Evolutionary conservation across 2,888 invertebrate species (phyloP).

Genomic region (Torymus tubicola): DNA sequence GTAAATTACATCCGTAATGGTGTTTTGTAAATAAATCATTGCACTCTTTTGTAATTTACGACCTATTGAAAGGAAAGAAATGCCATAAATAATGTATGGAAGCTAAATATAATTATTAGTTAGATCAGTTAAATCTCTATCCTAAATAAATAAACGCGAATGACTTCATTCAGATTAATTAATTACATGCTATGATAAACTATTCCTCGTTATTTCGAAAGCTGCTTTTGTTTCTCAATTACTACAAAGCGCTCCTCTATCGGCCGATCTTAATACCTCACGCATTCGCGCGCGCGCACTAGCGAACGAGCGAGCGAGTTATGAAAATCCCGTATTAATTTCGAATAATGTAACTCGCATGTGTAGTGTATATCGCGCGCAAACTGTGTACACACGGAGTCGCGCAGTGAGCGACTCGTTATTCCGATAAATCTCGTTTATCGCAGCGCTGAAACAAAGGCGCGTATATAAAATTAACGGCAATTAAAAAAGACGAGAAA

Average conservation of each 20-base stretch:
- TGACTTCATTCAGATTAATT: background rate
- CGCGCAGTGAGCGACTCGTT: too few species aligned
- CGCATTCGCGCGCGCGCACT: background rate
- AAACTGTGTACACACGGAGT: too few species aligned
- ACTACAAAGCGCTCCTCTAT: background rate
- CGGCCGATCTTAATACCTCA: conserved; percentile 10
- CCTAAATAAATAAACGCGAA: background rate
- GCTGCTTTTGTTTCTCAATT: conserved; percentile 5
- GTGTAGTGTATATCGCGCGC: too few species aligned
- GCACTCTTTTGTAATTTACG: too few species aligned
- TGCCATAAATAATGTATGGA: too few species aligned
- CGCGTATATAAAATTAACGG: background rate
- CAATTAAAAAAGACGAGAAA: conserved; percentile 7
- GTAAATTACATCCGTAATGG: too few species aligned
- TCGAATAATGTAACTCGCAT: conserved; percentile 7
- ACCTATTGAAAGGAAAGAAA: too few species aligned
- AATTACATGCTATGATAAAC: background rate
- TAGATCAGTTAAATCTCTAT: too few species aligned
- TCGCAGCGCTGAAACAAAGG: conserved; percentile 8
- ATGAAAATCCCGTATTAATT: conserved; percentile 26
- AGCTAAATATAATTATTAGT: too few species aligned
- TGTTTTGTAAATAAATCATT: too few species aligned
- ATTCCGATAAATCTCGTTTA: conserved; percentile 16
- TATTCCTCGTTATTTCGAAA: background rate
- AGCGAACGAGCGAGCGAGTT: background rate